Evolutionary conservation across 2,888 invertebrate genomes (phyloP).

Genomic region (Cryptus armator): DNA sequence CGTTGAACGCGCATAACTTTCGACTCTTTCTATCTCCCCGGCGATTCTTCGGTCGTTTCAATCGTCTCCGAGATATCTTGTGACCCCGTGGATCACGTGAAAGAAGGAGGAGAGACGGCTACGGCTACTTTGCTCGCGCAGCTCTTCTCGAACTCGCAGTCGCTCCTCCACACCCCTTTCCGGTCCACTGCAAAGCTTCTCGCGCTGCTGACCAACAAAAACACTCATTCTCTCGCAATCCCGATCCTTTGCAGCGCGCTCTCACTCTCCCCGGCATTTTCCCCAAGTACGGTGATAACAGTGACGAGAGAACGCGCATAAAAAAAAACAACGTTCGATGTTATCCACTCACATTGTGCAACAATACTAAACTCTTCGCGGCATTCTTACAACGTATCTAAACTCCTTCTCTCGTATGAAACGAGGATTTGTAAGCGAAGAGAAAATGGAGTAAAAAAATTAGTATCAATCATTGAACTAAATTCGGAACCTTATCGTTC

Average conservation of each 20-base stretch:
- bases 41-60: neutral
- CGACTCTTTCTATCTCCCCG: conserved; percentile 8
- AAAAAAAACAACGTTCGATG: neutral
- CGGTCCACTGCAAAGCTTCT: conserved; percentile 21
- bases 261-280: neutral
- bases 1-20: neutral
- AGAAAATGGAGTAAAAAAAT: conserved; percentile 7
- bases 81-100: conserved; percentile 37
- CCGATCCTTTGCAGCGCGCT: conserved; percentile 2
- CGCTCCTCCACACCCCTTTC: neutral
- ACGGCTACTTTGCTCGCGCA: neutral
- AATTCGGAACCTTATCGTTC: conserved; percentile 1
- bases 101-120: neutral
- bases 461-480: conserved; percentile 29
- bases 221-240: conserved; percentile 4
- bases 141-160: neutral
- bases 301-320: neutral
- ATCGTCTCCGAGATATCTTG: conserved; percentile 26
- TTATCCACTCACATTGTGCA: neutral
- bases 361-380: neutral
- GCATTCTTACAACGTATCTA: neutral
- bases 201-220: conserved; percentile 31
- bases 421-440: neutral
- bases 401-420: neutral
- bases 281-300: conserved; percentile 7